phyloP scores from a whole-genome alignment of 2,888 invertebrate genomes.

The Leucophenga maculata region DNA sequence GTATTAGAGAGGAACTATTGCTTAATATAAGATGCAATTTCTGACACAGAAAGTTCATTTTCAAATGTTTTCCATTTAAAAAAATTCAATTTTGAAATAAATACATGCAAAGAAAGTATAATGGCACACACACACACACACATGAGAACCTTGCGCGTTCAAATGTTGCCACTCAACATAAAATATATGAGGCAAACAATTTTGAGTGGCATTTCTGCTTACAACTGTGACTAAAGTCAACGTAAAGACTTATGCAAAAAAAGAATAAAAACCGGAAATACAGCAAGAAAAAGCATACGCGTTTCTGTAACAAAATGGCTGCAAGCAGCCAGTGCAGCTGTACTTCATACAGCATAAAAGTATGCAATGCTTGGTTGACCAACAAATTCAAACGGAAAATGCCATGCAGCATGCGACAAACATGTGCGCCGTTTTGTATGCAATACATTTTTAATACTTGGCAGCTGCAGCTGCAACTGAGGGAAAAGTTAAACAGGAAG shows the following conservation, averaged over 20 bases:
- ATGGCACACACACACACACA: no score
- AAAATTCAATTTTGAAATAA: no score
- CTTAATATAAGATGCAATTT: no score
- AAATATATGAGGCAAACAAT: slow-evolving; percentile 17
- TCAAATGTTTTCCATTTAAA: no score
- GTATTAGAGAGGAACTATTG: no score
- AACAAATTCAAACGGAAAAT: slow-evolving; percentile 27
- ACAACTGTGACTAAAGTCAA: not conserved
- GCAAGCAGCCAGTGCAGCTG: not conserved
- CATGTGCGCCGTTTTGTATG: slow-evolving; percentile 19
- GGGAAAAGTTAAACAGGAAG: slow-evolving; percentile 53
- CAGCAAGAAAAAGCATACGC: not conserved
- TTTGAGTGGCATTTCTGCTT: slow-evolving; percentile 20
- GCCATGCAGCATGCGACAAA: slow-evolving; percentile 4
- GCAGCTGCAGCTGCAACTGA: slow-evolving; percentile 42
- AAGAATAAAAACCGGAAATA: not conserved
- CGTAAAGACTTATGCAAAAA: slow-evolving; percentile 9
- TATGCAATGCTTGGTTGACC: slow-evolving; percentile 32
- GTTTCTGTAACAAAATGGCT: not conserved
- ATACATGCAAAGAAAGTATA: no score
- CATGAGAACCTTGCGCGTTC: not conserved
- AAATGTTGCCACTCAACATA: slow-evolving; percentile 1
- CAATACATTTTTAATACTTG: not conserved
- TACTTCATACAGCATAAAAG: not conserved
- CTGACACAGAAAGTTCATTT: no score